Conservation (phyloP, 2,797 vertebrate species). For the Psittacula echo region DNA sequence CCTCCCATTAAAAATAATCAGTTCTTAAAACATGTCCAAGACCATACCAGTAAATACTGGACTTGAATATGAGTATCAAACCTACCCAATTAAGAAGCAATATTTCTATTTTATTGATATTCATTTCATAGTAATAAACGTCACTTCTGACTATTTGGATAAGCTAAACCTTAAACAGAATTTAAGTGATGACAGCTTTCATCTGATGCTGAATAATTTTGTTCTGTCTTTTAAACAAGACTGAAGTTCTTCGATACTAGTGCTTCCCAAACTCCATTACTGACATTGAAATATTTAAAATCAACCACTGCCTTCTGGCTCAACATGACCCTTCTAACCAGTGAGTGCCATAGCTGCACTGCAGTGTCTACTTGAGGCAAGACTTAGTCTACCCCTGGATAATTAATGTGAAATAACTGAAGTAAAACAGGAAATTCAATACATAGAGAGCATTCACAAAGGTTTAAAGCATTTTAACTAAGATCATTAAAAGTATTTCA, state of each 20-base stretch:
- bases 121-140: not conserved
- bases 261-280: not conserved
- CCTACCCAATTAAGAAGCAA: not conserved
- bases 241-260: not conserved
- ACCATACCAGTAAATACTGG: not conserved
- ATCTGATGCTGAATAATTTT: not conserved
- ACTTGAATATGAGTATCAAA: not conserved
- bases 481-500: not conserved
- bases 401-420: not conserved
- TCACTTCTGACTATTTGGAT: not conserved
- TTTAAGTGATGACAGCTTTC: not conserved
- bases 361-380: not conserved
- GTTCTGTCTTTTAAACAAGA: not conserved
- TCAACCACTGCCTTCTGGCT: not conserved
- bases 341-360: rapidly evolving
- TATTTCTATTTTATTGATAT: not conserved
- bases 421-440: not conserved
- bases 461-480: not conserved
- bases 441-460: not conserved
- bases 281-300: not conserved
- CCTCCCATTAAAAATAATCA: not conserved
- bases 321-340: not conserved
- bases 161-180: not conserved
- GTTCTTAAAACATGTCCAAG: not conserved
- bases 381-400: not conserved